Base-by-base conservation (phyloP, 1,140 invertebrate species). In the Laodelphax striatellus region DNA sequence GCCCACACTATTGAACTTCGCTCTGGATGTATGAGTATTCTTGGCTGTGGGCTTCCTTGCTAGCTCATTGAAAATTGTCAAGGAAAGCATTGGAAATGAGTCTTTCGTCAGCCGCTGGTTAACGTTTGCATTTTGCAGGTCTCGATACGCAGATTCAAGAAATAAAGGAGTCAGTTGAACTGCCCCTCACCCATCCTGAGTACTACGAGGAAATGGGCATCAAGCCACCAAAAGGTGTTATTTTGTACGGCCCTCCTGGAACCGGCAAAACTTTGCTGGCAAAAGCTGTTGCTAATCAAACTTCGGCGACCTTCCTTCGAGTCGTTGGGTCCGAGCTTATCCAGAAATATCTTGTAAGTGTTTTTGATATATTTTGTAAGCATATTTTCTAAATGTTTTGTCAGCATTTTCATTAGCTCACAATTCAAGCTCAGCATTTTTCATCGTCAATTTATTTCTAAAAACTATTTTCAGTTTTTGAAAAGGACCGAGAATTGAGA, bases 161-260 rank as follows among this genome's bases (percentile, higher is more conserved):
- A 81, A 99, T 97, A 55, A 94, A 99, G 77, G 97, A 99, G 78
- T 97, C 95, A 60, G 97, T 99, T 3, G 97, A 99, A 74, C 76
- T 99, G 52, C 97, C 97, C 1, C 75, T 99, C 14, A 99, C 97
- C 76, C 97, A 99, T 82, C 97, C 97, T 14, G 97, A 99, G 76
- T 99, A 99, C 75, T 99, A 99, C 73, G 97, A 99, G 76, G 97
- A 99, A 78, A 99, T 99, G 97, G 97, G 97, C 63, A 99, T 99
- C 61, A 96, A 97, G 72, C 96, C 97, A 19, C 97, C 97, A 0
- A 99, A 99, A 74, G 97, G 97, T 65, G 97, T 99, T 6, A 99
- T 99, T 72, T 78, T 99, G 9, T 99, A 99, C 78, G 97, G 97
- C 0, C 88, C 93, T 52, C 97, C 97, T 2, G 97, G 97, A 24